Conservation (phyloP, 1,140 invertebrate genomes). For the Drosophila arawakana region DNA sequence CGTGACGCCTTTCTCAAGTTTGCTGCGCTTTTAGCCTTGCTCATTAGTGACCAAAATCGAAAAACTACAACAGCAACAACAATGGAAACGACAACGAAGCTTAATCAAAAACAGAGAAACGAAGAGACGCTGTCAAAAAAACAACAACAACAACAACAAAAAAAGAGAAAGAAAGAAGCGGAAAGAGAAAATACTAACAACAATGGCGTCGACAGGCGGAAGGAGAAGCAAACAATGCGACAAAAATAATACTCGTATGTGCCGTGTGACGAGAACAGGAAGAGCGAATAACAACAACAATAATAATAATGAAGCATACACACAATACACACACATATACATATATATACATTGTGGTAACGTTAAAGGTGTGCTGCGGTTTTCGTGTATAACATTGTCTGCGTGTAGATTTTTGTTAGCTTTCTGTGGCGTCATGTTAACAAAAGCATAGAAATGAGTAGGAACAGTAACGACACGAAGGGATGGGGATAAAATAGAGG, state of each 20-base stretch:
- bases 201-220: conserved; percentile 67
- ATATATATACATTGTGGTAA: conserved; percentile 42
- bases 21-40: conserved; percentile 63
- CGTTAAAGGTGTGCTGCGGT: conserved; percentile 64
- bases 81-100: conserved; percentile 29
- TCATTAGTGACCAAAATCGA: conserved; percentile 80
- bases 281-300: conserved; percentile 59
- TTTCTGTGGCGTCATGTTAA: conserved; percentile 67
- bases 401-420: conserved; percentile 66
- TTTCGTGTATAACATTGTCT: conserved; percentile 22
- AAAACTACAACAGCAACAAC: conserved; percentile 55
- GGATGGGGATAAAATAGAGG: neutral
- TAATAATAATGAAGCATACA: conserved; percentile 67
- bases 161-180: neutral
- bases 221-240: conserved; percentile 74
- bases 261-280: conserved; percentile 49
- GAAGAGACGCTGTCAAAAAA: conserved; percentile 45
- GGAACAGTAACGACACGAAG: neutral
- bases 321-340: conserved; percentile 22
- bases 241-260: conserved; percentile 67
- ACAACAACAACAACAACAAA: neutral
- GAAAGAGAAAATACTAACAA: conserved; percentile 52
- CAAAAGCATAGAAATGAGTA: conserved; percentile 63
- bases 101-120: conserved; percentile 62
- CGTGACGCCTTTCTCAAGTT: conserved; percentile 74